Evolutionary conservation across 2,797 vertebrate genomes (phyloP), one percentile per base, ranked within the genome.

Genomic region (Jordanella pulchra): DNA sequence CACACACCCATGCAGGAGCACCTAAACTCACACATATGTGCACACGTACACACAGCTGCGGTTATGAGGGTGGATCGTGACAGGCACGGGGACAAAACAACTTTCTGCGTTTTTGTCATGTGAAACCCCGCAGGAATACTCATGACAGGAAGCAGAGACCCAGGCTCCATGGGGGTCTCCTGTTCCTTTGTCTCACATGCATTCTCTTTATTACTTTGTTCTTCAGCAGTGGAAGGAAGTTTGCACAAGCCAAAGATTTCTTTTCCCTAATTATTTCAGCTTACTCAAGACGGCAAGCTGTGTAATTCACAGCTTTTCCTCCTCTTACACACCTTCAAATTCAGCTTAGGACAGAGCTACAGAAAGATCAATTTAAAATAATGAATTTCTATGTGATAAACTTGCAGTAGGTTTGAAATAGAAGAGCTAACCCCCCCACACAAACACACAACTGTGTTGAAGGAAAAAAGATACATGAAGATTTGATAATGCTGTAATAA

Each of bases 81-180:
- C 95, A 96, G 95, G 93, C 94, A 93, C 85, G 84, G 94, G 94
- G 94, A 95, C 95, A 95, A 95, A 95, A 95, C 93, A 95, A 95
- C 94, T 95, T 95, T 96, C 93, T 95, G 94, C 94, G 88, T 95
- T 95, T 39, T 95, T 95, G 95, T 96, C 94, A 96, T 95, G 92
- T 95, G 95, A 96, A 96, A 94, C 93, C 95, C 94, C 95, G 86
- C 81, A 95, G 95, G 95, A 95, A 96, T 95, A 95, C 92, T 93
- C 90, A 87, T 95, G 95, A 95, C 95, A 95, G 95, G 93, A 95
- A 95, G 93, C 91, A 94, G 92, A 94, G 94, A 95, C 95, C 95
- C 94, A 91, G 86, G 92, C 94, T 92, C 94, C 87, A 84, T 93
- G 93, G 95, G 95, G 95, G 94, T 95, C 94, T 95, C 94, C 94